Evolutionary conservation across 2,797 vertebrate genomes (phyloP).

Genomic region (Poeciliopsis presidionis): DNA sequence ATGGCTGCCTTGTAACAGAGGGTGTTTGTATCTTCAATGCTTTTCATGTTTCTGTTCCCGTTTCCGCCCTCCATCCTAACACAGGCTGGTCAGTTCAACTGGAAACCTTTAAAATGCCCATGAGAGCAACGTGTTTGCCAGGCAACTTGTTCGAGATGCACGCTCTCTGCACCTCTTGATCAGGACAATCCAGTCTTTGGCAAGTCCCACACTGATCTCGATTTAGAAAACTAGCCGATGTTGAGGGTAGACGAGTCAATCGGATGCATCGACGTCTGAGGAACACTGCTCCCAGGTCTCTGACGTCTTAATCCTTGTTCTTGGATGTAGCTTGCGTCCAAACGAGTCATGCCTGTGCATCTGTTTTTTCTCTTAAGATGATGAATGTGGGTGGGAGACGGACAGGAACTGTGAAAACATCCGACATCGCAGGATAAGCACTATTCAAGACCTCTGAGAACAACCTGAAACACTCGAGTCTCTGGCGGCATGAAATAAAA

Average conservation of each 20-base stretch:
- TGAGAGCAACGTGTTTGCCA: neutral
- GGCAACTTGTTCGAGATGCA: neutral
- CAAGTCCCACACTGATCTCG: neutral
- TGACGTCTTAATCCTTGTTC: conserved; percentile 40
- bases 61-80: conserved; percentile 8
- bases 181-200: neutral
- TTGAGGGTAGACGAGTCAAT: neutral
- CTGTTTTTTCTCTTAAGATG: conserved; percentile 79
- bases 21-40: conserved; percentile 18
- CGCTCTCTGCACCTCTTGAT: neutral
- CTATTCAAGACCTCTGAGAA: conserved; percentile 66
- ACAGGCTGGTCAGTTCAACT: conserved; percentile 9
- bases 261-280: neutral
- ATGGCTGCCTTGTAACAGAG: neutral
- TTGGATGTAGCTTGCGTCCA: conserved; percentile 33
- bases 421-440: conserved; percentile 73
- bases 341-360: conserved; percentile 56
- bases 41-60: conserved; percentile 18
- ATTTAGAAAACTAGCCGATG: neutral
- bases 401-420: conserved; percentile 83
- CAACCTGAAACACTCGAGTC: conserved; percentile 50
- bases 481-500: conserved; percentile 17
- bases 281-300: conserved; percentile 13
- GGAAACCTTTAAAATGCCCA: neutral
- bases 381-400: conserved; percentile 80